Conservation (phyloP, 2,888 invertebrate genomes). For the Pachydiplax longipennis region DNA sequence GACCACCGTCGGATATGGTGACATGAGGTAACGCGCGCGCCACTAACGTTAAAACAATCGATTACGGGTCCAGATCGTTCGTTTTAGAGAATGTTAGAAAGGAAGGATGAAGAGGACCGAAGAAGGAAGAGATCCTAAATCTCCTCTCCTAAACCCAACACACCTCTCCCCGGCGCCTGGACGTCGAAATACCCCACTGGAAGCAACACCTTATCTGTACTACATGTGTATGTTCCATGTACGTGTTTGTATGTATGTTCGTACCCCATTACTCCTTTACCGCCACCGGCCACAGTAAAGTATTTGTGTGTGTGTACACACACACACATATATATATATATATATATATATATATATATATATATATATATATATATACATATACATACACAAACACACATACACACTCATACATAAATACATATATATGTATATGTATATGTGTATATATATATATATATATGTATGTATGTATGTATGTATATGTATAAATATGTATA, state of each 20-base stretch:
- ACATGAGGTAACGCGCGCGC: constrained; percentile 78
- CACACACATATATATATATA: no score
- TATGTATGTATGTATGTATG: no score
- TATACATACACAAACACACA: no score
- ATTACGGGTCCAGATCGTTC: background rate
- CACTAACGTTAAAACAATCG: background rate
- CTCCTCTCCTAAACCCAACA: background rate
- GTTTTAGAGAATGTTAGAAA: background rate
- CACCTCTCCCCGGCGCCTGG: background rate
- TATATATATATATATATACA: no score
- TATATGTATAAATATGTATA: no score
- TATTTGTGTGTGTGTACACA: background rate
- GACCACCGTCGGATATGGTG: constrained; percentile 96
- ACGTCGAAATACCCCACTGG: constrained; percentile 35
- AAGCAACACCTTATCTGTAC: constrained; percentile 29
- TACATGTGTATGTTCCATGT: constrained; percentile 26
- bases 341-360: no score
- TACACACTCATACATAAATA: no score
- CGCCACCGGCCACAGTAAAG: constrained; percentile 26
- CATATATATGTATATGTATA: no score
- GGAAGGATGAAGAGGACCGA: background rate
- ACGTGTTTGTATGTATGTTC: constrained; percentile 17
- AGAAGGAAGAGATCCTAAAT: background rate
- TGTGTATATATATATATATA: no score
- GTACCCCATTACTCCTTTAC: constrained; percentile 9